Conservation (phyloP, 2,113 vertebrate genomes). For the Sterrhoptilus dennistouni region DNA sequence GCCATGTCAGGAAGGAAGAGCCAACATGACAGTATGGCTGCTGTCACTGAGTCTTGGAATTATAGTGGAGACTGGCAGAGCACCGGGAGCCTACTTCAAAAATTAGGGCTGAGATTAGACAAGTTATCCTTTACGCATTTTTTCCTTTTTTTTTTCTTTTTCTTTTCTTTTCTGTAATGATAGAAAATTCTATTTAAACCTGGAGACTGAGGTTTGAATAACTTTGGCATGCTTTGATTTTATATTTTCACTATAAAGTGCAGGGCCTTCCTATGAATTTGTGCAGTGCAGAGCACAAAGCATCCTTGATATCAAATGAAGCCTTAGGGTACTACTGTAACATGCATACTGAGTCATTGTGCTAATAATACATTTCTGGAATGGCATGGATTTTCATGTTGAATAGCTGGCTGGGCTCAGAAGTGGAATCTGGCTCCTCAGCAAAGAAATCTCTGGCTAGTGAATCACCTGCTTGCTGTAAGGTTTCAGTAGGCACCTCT, state of each 20-base stretch:
- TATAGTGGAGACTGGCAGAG: not conserved
- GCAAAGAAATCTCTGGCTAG: not conserved
- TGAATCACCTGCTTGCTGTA: not conserved
- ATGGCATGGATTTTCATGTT: not conserved
- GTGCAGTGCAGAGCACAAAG: not conserved
- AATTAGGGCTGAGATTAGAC: not conserved
- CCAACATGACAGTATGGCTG: not conserved
- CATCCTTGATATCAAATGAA: not conserved
- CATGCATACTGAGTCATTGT: not conserved
- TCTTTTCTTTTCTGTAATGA: not conserved
- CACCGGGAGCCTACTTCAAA: not conserved
- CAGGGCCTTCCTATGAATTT: not conserved
- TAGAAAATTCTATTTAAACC: not conserved
- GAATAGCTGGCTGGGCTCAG: not conserved
- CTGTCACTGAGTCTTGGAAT: not conserved
- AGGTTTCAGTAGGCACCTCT: not conserved
- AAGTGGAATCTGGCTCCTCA: not conserved
- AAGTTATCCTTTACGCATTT: not conserved
- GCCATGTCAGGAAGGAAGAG: not conserved
- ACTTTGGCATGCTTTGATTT: not conserved
- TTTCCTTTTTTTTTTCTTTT: rapidly evolving
- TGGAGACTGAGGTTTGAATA: not conserved
- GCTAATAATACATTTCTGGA: not conserved
- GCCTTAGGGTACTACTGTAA: not conserved
- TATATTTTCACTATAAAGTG: not conserved